Conservation (phyloP, 2,888 invertebrate genomes). For the Punctoribates punctum region DNA sequence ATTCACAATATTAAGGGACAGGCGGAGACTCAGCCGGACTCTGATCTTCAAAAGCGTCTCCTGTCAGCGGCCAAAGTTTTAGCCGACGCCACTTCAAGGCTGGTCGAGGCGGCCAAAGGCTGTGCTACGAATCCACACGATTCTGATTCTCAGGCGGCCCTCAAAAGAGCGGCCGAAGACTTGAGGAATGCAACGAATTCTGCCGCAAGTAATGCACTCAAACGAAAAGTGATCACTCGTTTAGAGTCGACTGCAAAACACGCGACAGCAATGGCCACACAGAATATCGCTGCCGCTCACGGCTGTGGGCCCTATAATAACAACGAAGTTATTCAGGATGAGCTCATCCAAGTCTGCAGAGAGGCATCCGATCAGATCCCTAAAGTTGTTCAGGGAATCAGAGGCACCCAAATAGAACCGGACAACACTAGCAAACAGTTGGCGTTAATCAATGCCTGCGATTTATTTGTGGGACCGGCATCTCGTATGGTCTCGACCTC, state of each 20-base stretch:
- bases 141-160: constrained; percentile 72
- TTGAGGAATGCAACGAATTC: constrained; percentile 79
- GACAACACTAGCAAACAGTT: constrained; percentile 72
- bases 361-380: constrained; percentile 73
- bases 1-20: constrained; percentile 92
- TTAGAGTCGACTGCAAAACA: constrained; percentile 68
- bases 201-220: constrained; percentile 75
- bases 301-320: constrained; percentile 71
- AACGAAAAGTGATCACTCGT: constrained; percentile 67
- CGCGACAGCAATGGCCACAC: constrained; percentile 81
- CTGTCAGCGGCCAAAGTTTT: constrained; percentile 87
- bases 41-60: constrained; percentile 81
- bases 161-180: constrained; percentile 86
- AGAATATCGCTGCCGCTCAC: constrained; percentile 82
- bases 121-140: constrained; percentile 83
- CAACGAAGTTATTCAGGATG: constrained; percentile 67
- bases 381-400: constrained; percentile 71
- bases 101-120: constrained; percentile 93
- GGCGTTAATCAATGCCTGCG: constrained; percentile 74
- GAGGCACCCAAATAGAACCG: constrained; percentile 65
- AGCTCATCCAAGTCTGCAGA: constrained; percentile 67
- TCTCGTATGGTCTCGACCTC: constrained; percentile 66
- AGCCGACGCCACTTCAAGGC: constrained; percentile 92
- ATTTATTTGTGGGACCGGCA: constrained; percentile 67
- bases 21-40: constrained; percentile 80